These are phyloP conservation scores for Acanthis flammea DNA, from an alignment of 2,797 vertebrate genomes.

Conservation along the genomic window DNA sequence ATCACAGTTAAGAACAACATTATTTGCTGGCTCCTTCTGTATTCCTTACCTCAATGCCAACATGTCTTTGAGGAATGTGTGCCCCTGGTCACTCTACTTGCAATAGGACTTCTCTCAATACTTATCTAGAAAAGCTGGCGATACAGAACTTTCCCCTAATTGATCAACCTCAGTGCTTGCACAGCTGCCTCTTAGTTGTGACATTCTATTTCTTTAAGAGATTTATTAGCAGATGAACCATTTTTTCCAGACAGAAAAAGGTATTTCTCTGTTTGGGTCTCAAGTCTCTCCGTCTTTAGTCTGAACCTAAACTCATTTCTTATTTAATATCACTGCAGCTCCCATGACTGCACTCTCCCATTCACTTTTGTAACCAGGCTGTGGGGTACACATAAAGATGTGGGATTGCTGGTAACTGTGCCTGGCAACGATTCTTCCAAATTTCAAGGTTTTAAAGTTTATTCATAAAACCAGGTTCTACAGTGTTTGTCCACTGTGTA, in stretches of 20 bases:
- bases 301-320: background rate
- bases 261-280: background rate
- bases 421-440: background rate
- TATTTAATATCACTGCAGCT: background rate
- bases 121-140: background rate
- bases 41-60: background rate
- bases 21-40: background rate
- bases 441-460: background rate
- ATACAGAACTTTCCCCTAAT: background rate
- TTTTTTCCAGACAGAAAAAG: background rate
- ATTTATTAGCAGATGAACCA: background rate
- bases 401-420: background rate
- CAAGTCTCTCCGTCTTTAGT: background rate
- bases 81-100: background rate
- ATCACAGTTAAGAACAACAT: background rate
- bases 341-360: background rate
- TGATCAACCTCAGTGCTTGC: background rate
- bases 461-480: background rate
- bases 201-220: background rate
- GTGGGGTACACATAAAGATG: background rate
- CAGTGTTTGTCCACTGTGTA: background rate
- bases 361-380: background rate
- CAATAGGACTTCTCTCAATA: background rate
- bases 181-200: background rate
- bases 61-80: accelerated